Conservation (phyloP, 64 coral and sea anemone genomes). For the Porites australiensis region DNA sequence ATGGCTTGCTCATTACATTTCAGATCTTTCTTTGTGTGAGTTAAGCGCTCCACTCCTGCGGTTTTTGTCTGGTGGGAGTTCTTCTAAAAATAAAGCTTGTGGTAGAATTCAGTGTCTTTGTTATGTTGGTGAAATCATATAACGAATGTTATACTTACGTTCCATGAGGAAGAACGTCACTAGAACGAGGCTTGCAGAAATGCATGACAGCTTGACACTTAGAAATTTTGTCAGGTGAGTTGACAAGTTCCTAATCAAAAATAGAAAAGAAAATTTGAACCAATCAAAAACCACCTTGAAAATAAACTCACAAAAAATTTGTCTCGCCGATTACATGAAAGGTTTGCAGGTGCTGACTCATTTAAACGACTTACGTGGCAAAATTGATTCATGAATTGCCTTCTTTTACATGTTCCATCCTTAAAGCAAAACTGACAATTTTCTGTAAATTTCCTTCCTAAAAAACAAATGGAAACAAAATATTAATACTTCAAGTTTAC, state of each 20-base stretch:
- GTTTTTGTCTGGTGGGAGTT: no score
- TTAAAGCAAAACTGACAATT: conserved; percentile 48
- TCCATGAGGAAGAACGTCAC: conserved; percentile 33
- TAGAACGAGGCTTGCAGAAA: conserved; percentile 33
- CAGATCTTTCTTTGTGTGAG: no score
- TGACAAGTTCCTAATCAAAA: conserved; percentile 29
- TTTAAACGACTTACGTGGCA: conserved; percentile 2
- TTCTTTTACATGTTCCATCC: conserved; percentile 32
- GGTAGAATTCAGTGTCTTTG: no score
- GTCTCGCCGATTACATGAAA: no score
- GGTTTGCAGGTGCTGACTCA: background rate
- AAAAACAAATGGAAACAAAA: background rate
- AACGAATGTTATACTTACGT: conserved; percentile 4
- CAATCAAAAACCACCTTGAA: no score
- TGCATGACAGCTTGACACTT: conserved; percentile 8
- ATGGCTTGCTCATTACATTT: no score
- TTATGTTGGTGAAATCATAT: background rate
- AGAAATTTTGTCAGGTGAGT: conserved; percentile 34
- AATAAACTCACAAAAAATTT: no score
- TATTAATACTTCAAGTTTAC: no score
- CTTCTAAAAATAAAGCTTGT: no score
- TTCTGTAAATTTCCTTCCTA: conserved; percentile 38
- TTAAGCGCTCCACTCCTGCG: no score
- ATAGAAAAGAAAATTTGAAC: background rate
- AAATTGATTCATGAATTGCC: conserved; percentile 49